phyloP scores from a whole-genome alignment of 2,113 vertebrate genomes.

The Octodon degus region DNA sequence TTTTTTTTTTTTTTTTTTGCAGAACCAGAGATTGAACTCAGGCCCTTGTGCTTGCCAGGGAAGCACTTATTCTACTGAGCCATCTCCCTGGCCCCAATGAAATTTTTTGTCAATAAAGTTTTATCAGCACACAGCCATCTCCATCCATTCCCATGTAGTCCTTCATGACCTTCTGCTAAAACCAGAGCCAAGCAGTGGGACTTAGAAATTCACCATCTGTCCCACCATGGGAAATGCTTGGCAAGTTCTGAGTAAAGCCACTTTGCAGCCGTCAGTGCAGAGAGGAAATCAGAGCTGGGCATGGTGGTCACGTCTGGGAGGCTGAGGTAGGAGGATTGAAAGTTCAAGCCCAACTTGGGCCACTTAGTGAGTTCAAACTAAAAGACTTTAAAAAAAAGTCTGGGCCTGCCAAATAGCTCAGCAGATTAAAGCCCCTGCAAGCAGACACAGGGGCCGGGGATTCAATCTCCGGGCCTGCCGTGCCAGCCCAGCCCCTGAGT shows the following conservation, averaged over 20 bases:
- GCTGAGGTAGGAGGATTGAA: background rate
- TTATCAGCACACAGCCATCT: fast-evolving
- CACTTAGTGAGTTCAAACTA: background rate
- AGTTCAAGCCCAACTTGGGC: background rate
- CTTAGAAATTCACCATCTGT: background rate
- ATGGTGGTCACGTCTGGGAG: background rate
- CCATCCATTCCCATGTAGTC: fast-evolving
- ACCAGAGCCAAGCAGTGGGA: background rate
- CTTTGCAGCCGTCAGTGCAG: fast-evolving
- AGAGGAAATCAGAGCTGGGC: background rate
- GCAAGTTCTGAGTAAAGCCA: background rate
- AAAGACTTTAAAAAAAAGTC: background rate
- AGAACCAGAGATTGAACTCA: background rate
- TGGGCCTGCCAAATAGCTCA: background rate
- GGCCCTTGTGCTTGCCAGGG: too few species aligned
- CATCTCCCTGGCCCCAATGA: too few species aligned
- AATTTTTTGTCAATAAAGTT: background rate
- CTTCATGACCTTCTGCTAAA: background rate
- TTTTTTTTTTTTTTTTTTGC: background rate
- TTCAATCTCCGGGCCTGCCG: too few species aligned
- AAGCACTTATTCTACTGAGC: too few species aligned
- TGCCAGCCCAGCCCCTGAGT: too few species aligned
- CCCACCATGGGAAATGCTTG: background rate
- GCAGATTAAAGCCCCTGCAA: too few species aligned
- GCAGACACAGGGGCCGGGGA: too few species aligned